Conservation (phyloP, 2,113 vertebrate species). For the Scomber colias region DNA sequence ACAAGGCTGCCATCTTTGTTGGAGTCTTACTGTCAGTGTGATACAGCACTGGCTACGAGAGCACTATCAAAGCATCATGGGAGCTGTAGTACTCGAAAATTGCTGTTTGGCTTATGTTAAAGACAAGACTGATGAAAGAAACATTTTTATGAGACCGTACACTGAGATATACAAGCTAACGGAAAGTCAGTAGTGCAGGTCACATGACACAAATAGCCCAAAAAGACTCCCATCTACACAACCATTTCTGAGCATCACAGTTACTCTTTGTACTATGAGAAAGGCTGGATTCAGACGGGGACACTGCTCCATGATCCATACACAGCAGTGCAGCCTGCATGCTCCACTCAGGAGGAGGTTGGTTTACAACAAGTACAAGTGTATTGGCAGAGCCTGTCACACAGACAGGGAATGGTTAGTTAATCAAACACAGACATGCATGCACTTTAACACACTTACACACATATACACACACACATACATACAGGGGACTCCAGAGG, state of each 20-base stretch:
- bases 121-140: no score
- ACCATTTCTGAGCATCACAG: background rate
- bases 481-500: slow-evolving; percentile 56
- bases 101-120: no score
- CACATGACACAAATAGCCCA: no score
- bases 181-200: no score
- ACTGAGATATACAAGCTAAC: no score
- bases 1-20: no score
- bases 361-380: slow-evolving; percentile 61
- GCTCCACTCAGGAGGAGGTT: background rate
- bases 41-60: no score
- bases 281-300: background rate
- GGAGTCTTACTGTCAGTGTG: no score
- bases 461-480: slow-evolving; percentile 44
- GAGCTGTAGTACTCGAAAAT: no score
- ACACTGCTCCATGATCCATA: background rate
- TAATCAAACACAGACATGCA: slow-evolving; percentile 70
- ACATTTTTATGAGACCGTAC: no score
- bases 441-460: slow-evolving; percentile 9
- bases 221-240: no score
- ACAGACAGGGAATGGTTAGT: slow-evolving; percentile 56
- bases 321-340: slow-evolving; percentile 1
- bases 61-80: no score
- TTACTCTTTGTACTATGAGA: background rate
- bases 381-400: slow-evolving; percentile 56